phyloP scores from a whole-genome alignment of 2,113 vertebrate genomes.

The Dolichotis patagonum region DNA sequence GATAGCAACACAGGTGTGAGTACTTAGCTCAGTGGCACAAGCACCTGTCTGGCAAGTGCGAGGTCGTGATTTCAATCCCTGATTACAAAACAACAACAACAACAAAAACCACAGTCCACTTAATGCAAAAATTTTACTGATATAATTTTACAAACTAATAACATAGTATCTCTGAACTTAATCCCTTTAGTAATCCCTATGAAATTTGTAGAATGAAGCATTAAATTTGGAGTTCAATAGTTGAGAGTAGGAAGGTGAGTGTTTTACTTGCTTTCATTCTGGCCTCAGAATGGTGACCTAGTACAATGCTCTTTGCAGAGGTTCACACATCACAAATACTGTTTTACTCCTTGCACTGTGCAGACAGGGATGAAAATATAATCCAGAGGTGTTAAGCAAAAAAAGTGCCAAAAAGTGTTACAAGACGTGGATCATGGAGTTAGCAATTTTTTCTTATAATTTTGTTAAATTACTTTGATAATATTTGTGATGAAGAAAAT shows the following conservation, averaged over 20 bases:
- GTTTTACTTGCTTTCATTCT: background rate
- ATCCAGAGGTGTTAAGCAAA: background rate
- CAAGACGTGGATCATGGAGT: background rate
- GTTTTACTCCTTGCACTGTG: background rate
- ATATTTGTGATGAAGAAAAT: background rate
- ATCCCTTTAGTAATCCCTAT: background rate
- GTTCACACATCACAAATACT: background rate
- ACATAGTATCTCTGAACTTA: background rate
- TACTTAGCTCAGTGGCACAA: too few species aligned
- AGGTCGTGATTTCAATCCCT: too few species aligned
- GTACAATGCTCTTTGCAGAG: background rate
- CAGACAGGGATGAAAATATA: background rate
- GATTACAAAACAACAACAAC: too few species aligned
- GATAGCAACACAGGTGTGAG: background rate
- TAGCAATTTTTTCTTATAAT: background rate
- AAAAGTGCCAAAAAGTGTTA: background rate
- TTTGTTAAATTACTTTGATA: conserved; percentile 22
- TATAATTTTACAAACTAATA: background rate
- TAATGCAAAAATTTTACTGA: conserved; percentile 30
- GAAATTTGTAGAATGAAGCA: background rate
- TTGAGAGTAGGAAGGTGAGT: background rate
- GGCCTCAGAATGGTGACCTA: background rate
- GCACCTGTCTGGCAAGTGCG: too few species aligned
- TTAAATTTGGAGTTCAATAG: background rate
- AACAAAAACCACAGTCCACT: background rate